Percentiles rank a stretch among this genome's conserved stretches.
These are phyloP conservation scores for Bombus turneri DNA, from an alignment of 1,140 invertebrate species.

Conservation along the genomic window DNA sequence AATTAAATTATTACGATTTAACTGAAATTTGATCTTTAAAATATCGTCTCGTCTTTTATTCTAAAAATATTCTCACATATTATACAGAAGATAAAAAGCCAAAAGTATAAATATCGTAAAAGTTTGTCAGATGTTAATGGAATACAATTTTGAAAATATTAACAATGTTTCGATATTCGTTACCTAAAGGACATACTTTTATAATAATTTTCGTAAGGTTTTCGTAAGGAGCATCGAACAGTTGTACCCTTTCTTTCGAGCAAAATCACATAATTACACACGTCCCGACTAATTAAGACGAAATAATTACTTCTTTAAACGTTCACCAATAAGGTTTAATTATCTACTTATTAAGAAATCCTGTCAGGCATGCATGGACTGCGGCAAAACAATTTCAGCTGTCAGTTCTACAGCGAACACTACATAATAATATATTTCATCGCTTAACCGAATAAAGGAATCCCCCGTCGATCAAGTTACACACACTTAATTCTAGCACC, in stretches of 20 bases:
- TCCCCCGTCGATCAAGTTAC: conserved; percentile 38
- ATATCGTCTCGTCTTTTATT: too few relatives aligned
- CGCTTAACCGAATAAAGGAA: conserved; percentile 25
- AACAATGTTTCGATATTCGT: background rate
- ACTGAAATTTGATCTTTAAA: too few relatives aligned
- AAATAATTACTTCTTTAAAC: conserved; percentile 6
- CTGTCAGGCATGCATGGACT: background rate
- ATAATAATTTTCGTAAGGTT: too few relatives aligned
- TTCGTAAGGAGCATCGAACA: background rate
- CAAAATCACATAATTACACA: background rate
- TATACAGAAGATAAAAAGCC: background rate
- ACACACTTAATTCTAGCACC: conserved; percentile 30
- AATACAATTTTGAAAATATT: background rate
- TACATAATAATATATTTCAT: conserved; percentile 32
- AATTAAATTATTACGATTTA: too few relatives aligned
- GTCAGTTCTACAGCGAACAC: background rate
- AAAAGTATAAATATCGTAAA: background rate
- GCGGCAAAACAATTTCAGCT: conserved; percentile 4
- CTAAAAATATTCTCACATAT: background rate
- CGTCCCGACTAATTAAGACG: background rate
- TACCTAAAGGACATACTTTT: background rate
- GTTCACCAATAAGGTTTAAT: conserved; percentile 20
- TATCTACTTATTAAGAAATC: conserved; percentile 22
- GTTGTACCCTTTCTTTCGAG: too few relatives aligned
- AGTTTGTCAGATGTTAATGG: too few relatives aligned